Conservation (phyloP, 2,113 vertebrate species). For the Peromyscus californicus region DNA sequence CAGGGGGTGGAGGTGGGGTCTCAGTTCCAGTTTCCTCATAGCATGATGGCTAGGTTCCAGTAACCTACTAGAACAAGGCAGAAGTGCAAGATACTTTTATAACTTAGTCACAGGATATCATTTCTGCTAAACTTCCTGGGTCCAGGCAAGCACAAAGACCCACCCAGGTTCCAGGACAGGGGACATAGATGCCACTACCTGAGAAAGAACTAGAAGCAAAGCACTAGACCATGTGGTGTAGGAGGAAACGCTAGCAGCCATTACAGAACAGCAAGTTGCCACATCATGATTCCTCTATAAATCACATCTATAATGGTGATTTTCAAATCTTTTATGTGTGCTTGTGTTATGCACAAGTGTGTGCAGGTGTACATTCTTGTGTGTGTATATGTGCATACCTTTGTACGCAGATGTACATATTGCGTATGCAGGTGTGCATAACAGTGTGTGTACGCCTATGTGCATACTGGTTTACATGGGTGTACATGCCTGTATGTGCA, state of each 20-base stretch:
- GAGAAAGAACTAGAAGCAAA: neutral
- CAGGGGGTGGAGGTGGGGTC: no score
- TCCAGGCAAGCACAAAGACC: neutral
- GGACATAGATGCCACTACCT: neutral
- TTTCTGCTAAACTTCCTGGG: neutral
- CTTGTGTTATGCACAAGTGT: neutral
- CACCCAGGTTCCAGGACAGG: neutral
- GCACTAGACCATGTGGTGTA: accelerated
- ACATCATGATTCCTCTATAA: neutral
- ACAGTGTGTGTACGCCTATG: neutral
- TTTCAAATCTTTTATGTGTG: neutral
- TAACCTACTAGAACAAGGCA: neutral
- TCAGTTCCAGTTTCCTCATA: neutral
- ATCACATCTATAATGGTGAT: neutral
- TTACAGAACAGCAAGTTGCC: neutral
- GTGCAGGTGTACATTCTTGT: neutral
- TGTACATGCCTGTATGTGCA: neutral
- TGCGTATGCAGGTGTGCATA: neutral
- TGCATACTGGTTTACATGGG: neutral
- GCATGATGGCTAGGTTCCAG: neutral
- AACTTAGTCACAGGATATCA: neutral
- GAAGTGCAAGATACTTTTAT: neutral
- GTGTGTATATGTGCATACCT: neutral
- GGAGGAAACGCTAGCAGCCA: neutral
- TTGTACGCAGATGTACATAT: neutral